A percentile compares a stretch with the other conserved stretches of the same genome.
These are phyloP conservation scores for Achlya flavicornis DNA, from an alignment of 2,888 invertebrate genomes.

Conservation along the genomic window DNA sequence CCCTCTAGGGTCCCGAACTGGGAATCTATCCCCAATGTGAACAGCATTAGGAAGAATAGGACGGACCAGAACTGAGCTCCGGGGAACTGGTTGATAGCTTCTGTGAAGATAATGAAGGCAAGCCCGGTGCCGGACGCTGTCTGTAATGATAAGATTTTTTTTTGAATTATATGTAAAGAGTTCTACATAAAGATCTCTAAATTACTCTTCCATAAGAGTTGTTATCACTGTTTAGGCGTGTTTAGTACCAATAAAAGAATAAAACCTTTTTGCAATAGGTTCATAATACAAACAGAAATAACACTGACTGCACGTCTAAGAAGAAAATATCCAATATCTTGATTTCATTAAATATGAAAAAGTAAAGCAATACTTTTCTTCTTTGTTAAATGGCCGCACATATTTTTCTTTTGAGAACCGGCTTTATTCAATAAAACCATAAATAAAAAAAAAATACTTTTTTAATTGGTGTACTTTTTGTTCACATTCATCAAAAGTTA, in stretches of 20 bases:
- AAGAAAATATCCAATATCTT: no score
- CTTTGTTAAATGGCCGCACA: not conserved
- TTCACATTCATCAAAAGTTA: not conserved
- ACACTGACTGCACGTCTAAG: no score
- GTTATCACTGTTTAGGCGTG: no score
- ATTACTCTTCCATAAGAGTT: no score
- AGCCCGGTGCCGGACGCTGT: constrained; percentile 98
- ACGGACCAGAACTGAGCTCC: constrained; percentile 98
- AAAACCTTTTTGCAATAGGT: no score
- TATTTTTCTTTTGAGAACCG: not conserved
- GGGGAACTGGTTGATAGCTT: constrained; percentile 98
- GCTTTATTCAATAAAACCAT: no score
- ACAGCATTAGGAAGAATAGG: constrained; percentile 97
- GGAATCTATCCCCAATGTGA: constrained; percentile 97
- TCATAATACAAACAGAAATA: no score
- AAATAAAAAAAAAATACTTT: not conserved
- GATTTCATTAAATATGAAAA: no score
- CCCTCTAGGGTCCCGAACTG: constrained; percentile 98
- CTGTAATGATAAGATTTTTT: constrained; percentile 78
- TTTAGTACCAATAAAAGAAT: no score
- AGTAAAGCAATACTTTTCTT: no score
- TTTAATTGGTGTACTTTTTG: not conserved
- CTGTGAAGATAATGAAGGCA: constrained; percentile 98
- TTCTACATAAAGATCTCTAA: no score
- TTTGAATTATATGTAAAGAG: constrained; percentile 12